Percentiles rank a stretch among this genome's conserved stretches.
phyloP scores from a whole-genome alignment of 2,888 invertebrate species.

The Saturnia japonica region DNA sequence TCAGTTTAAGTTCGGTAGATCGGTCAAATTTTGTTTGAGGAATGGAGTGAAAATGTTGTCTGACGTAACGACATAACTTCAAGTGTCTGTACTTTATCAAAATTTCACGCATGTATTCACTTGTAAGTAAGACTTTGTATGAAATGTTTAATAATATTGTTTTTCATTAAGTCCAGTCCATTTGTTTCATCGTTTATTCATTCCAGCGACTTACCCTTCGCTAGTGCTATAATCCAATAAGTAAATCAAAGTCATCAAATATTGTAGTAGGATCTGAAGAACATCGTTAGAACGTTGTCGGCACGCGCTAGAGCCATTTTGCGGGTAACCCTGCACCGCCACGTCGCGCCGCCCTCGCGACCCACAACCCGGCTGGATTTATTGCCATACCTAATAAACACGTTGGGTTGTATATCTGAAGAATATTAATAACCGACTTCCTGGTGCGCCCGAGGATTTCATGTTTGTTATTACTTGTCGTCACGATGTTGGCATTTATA shows the following conservation, averaged over 20 bases:
- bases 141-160: background rate
- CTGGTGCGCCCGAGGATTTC: conserved; percentile 59
- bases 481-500: conserved; percentile 50
- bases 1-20: too few relatives aligned
- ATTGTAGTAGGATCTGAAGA: conserved; percentile 64
- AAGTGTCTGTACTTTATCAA: background rate
- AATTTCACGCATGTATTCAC: background rate
- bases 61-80: too few relatives aligned
- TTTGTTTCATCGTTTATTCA: conserved; percentile 13
- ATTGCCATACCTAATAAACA: conserved; percentile 74
- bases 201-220: conserved; percentile 11
- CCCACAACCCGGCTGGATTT: conserved; percentile 52
- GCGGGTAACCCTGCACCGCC: conserved; percentile 57
- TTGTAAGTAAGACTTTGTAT: background rate
- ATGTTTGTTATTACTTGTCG: conserved; percentile 61
- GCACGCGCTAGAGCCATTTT: conserved; percentile 70
- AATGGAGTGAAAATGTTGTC: too few relatives aligned
- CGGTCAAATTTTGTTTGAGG: too few relatives aligned
- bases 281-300: conserved; percentile 66
- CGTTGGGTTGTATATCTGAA: conserved; percentile 67
- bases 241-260: conserved; percentile 73
- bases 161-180: background rate
- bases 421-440: conserved; percentile 74
- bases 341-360: conserved; percentile 34
- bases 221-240: conserved; percentile 53